phyloP scores from a whole-genome alignment of 2,113 vertebrate species.

The Cromileptes altivelis region DNA sequence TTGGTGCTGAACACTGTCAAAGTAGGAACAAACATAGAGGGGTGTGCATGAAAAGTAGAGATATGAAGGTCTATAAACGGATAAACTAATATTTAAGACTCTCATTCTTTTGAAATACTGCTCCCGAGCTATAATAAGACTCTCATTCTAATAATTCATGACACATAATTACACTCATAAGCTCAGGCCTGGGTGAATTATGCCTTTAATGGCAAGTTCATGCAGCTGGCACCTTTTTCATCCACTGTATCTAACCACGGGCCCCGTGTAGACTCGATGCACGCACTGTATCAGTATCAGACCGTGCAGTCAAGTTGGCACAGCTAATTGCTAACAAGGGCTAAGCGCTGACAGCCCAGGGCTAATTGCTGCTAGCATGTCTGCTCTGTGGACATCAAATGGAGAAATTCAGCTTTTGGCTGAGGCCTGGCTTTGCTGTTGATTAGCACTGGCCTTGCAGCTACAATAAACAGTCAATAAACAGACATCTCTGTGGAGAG shows the following conservation, averaged over 20 bases:
- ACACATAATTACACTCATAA: constrained; percentile 70
- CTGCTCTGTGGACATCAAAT: constrained; percentile 72
- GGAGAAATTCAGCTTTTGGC: constrained; percentile 71
- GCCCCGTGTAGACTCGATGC: constrained; percentile 29
- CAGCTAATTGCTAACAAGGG: constrained; percentile 73
- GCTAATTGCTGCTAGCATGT: constrained; percentile 78
- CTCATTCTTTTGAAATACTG: constrained; percentile 66
- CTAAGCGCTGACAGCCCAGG: constrained; percentile 69
- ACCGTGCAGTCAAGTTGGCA: constrained; percentile 52
- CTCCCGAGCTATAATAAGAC: constrained; percentile 69
- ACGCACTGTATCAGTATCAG: constrained; percentile 52
- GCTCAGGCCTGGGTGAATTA: constrained; percentile 60
- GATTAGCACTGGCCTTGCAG: constrained; percentile 70
- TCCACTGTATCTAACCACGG: constrained; percentile 34
- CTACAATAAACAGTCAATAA: constrained; percentile 78
- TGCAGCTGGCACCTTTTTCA: constrained; percentile 65
- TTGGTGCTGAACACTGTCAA: constrained; percentile 60
- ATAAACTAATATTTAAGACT: constrained; percentile 78
- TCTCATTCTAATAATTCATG: constrained; percentile 70
- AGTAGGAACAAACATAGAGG: constrained; percentile 62
- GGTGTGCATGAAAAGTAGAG: constrained; percentile 43
- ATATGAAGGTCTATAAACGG: constrained; percentile 64
- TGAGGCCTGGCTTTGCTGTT: constrained; percentile 42
- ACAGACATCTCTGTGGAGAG: constrained; percentile 68
- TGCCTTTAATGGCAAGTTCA: constrained; percentile 59